Percentiles rank a stretch among this genome's conserved stretches.
phyloP scores from a whole-genome alignment of 2,888 invertebrate species.

The Agrotis clavis region DNA sequence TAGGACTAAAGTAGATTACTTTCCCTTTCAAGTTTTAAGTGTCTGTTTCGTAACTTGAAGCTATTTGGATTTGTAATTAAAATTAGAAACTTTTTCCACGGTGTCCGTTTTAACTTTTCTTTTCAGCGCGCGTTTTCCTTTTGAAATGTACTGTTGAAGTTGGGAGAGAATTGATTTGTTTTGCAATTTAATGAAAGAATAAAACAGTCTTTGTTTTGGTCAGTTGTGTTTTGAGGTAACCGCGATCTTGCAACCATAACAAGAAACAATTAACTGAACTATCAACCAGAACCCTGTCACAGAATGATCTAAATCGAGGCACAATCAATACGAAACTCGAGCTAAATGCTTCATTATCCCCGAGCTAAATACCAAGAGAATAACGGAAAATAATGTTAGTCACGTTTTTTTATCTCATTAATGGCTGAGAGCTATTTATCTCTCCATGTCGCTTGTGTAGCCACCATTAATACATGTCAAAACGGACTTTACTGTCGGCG shows the following conservation, averaged over 20 bases:
- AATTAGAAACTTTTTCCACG: slow-evolving; percentile 68
- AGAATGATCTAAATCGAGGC: slow-evolving; percentile 39
- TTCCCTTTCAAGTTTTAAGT: slow-evolving; percentile 78
- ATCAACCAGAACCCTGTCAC: slow-evolving; percentile 11
- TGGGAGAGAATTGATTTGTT: slow-evolving; percentile 47
- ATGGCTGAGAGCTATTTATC: slow-evolving; percentile 85
- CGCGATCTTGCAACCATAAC: slow-evolving; percentile 3
- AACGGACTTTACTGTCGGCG: slow-evolving; percentile 73
- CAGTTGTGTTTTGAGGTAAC: slow-evolving; percentile 15
- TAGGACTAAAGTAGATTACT: slow-evolving; percentile 75
- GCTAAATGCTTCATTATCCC: slow-evolving; percentile 60
- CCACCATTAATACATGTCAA: slow-evolving; percentile 87
- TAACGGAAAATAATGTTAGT: slow-evolving; percentile 69
- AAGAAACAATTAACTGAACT: slow-evolving; percentile 13
- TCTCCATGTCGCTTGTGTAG: slow-evolving; percentile 77
- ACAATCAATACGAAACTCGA: slow-evolving; percentile 45
- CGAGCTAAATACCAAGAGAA: slow-evolving; percentile 75
- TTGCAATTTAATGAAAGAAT: slow-evolving; percentile 37
- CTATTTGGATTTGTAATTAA: slow-evolving; percentile 77
- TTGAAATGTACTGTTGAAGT: slow-evolving; percentile 41
- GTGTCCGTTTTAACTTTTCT: slow-evolving; percentile 59
- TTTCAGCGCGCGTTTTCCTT: slow-evolving; percentile 56
- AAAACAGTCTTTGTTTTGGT: slow-evolving; percentile 12
- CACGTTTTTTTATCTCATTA: slow-evolving; percentile 88
- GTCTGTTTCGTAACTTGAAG: slow-evolving; percentile 72